Evolutionary conservation across 2,797 vertebrate species (phyloP).

Genomic region (Pantherophis vulpinus): DNA sequence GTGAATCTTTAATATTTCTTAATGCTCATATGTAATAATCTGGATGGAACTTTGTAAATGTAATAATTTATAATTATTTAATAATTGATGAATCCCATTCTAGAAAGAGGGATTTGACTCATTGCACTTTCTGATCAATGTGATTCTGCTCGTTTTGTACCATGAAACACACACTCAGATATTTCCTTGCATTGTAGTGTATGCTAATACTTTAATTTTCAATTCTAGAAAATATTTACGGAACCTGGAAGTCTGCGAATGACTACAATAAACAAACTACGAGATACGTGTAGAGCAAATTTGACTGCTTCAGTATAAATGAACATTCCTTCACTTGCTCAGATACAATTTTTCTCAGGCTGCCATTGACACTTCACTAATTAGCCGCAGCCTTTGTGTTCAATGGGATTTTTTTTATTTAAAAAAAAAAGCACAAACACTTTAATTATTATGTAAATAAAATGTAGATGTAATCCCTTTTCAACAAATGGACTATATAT

Average conservation of each 20-base stretch:
- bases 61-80: not conserved
- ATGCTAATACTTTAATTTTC: not conserved
- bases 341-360: constrained; percentile 42
- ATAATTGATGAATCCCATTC: not conserved
- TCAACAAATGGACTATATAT: not conserved
- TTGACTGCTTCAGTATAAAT: constrained; percentile 74
- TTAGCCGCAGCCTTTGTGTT: constrained; percentile 50
- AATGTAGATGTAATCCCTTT: not conserved
- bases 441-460: not conserved
- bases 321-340: constrained; percentile 69
- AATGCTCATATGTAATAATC: not conserved
- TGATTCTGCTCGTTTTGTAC: not conserved
- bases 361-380: constrained; percentile 57
- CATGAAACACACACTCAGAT: not conserved
- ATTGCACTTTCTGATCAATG: not conserved
- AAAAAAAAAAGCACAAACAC: not conserved
- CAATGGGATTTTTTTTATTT: constrained; percentile 10
- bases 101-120: not conserved
- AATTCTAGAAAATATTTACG: constrained; percentile 82
- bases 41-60: not conserved
- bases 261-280: constrained; percentile 80
- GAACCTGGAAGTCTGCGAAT: constrained; percentile 88
- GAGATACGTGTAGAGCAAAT: constrained; percentile 73
- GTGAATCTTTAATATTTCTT: not conserved
- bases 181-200: not conserved